Evolutionary conservation across 2,888 invertebrate genomes (phyloP), one percentile per base, ranked within the genome.

Genomic region (Tinea trinotella): DNA sequence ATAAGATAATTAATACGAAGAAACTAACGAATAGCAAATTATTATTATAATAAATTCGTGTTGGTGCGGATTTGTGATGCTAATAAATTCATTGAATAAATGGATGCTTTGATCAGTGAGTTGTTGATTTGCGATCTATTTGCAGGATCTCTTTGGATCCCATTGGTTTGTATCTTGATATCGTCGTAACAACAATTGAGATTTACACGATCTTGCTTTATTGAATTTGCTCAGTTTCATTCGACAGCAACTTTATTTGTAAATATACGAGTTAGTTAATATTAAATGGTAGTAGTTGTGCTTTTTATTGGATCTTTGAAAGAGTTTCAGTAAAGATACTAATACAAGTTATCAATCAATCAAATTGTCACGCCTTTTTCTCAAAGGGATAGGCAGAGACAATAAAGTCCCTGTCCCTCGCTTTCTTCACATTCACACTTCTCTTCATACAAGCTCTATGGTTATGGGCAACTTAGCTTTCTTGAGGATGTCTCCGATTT

Each of bases 191-290:
- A 59, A 64, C 68, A 67, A 76, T 74, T 71, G 74, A 73, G 71
- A 74, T 76, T 73, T 74, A 76, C 68, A 66, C 66, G 62, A 64
- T 56, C 60, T 18, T 40, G 60, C 64, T 59, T 67, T 70, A 76
- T 76, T 76, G 73, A 70, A 71, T 76, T 71, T 68, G 67, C 18
- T 40, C 53, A 58, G 54, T 56, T 56, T 57, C 57, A 54, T 55
- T 52, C 22, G 36, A 54, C 24, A 12, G 20, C 18, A 10, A 46
- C 20, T 17, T 18, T 18, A 15, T 30, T n/a, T 30, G 53, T 19
- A 19, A 36, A 10, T 30, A 19, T 17, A 24, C 44, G 19, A 22
- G 6, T 48, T 30, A 18, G 10, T 46, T 17, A 20, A 22, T 30
- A 44, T n/a, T 46, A 54, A 6, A 40, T 40, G 13, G 15, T 13